These are phyloP conservation scores for Syrrhaptes paradoxus DNA, from an alignment of 2,113 vertebrate genomes.

Conservation along the genomic window DNA sequence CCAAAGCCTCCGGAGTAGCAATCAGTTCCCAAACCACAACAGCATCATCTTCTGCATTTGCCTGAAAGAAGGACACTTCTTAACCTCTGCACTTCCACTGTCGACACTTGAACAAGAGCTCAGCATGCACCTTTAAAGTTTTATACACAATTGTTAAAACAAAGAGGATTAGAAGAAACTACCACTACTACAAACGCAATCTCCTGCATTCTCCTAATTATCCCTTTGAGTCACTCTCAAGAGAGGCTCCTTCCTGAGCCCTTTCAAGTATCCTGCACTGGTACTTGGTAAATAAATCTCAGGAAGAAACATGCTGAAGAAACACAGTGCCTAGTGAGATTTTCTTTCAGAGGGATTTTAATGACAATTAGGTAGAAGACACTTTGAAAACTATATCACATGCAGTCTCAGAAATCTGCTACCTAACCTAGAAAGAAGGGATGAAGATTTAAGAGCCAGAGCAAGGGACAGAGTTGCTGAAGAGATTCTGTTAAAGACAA, in stretches of 20 bases:
- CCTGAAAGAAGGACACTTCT: neutral
- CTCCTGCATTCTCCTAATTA: neutral
- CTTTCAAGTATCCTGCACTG: neutral
- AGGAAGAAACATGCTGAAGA: neutral
- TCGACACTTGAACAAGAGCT: neutral
- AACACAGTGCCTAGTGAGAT: neutral
- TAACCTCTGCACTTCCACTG: neutral
- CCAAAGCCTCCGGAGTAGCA: neutral
- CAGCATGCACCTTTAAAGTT: neutral
- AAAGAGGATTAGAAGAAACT: neutral
- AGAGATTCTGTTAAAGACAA: neutral
- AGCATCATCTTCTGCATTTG: neutral
- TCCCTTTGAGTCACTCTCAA: neutral
- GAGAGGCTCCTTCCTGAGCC: constrained; percentile 1
- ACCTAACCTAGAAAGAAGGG: neutral
- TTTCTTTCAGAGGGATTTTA: neutral
- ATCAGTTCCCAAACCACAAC: neutral
- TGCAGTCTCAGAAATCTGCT: neutral
- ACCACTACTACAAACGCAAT: neutral
- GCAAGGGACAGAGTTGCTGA: neutral
- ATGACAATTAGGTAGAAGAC: neutral
- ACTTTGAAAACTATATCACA: neutral
- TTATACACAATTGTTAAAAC: neutral
- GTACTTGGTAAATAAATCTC: neutral
- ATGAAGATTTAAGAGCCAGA: neutral